Conservation (phyloP, 2,113 vertebrate genomes). For the Phalacrocorax aristotelis region DNA sequence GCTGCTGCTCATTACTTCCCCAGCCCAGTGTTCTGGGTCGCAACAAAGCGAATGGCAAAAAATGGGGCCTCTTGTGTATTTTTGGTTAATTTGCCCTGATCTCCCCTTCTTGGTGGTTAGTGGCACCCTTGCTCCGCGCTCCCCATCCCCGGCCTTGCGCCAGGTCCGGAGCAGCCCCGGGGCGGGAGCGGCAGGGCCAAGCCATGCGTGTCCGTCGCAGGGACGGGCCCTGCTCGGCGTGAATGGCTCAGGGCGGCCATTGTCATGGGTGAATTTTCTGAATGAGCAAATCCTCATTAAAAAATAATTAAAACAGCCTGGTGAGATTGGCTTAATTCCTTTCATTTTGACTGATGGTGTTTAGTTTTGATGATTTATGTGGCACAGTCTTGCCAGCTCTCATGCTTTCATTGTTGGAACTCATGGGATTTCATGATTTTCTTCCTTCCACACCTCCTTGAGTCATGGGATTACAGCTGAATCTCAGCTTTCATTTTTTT, state of each 20-base stretch:
- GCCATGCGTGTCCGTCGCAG: background rate
- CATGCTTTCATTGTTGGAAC: conserved; percentile 25
- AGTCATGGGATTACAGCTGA: conserved; percentile 55
- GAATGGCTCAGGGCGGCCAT: background rate
- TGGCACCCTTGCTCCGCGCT: background rate
- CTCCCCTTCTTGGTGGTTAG: background rate
- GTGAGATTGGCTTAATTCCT: conserved; percentile 50
- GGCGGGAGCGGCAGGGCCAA: background rate
- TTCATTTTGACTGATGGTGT: conserved; percentile 46
- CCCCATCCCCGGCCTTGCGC: background rate
- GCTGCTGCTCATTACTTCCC: background rate
- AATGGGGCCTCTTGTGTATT: accelerated
- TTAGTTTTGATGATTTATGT: conserved; percentile 45
- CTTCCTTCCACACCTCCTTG: conserved; percentile 57
- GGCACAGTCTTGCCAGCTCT: conserved; percentile 34
- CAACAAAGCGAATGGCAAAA: background rate
- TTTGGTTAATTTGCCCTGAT: background rate
- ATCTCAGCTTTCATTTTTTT: background rate
- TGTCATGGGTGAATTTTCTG: conserved; percentile 54
- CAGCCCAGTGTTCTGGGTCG: background rate
- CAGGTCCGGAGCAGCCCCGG: background rate
- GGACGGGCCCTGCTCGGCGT: background rate
- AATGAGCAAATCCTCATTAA: conserved; percentile 69
- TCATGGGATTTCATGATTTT: conserved; percentile 45
- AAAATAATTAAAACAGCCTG: conserved; percentile 60